phyloP scores from a whole-genome alignment of 2,888 invertebrate genomes.

The Acanthosepion lycidas region DNA sequence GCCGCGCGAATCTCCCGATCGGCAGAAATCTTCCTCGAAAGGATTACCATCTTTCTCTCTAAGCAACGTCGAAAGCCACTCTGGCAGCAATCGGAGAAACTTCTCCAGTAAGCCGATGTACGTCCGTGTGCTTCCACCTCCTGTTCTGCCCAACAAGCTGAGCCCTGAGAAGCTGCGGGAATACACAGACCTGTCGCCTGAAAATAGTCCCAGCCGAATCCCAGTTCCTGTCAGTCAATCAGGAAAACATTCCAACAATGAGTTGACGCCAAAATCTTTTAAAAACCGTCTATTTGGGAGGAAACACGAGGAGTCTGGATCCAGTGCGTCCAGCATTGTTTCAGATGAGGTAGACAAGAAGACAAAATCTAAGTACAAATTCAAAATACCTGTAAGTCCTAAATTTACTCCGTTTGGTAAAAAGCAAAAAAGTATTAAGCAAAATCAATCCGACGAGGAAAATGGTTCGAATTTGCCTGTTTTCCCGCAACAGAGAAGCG shows the following conservation, averaged over 20 bases:
- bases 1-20: not conserved
- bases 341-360: not conserved
- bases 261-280: not conserved
- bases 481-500: no score
- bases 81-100: not conserved
- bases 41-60: not conserved
- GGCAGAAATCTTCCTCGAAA: not conserved
- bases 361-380: not conserved
- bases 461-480: not conserved
- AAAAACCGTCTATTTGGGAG: not conserved
- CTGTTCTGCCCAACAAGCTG: not conserved
- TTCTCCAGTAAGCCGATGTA: not conserved
- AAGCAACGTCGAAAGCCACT: constrained; percentile 35
- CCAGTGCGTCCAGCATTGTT: not conserved
- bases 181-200: constrained; percentile 24
- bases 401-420: constrained; percentile 35
- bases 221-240: not conserved
- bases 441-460: not conserved
- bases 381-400: not conserved
- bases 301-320: not conserved
- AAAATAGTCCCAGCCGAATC: not conserved
- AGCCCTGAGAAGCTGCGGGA: not conserved
- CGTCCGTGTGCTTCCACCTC: not conserved
- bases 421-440: not conserved
- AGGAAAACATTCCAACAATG: not conserved